These are phyloP conservation scores for Caenorhabditis sp. DNA, from an alignment of 2,888 invertebrate species.

Conservation along the genomic window DNA sequence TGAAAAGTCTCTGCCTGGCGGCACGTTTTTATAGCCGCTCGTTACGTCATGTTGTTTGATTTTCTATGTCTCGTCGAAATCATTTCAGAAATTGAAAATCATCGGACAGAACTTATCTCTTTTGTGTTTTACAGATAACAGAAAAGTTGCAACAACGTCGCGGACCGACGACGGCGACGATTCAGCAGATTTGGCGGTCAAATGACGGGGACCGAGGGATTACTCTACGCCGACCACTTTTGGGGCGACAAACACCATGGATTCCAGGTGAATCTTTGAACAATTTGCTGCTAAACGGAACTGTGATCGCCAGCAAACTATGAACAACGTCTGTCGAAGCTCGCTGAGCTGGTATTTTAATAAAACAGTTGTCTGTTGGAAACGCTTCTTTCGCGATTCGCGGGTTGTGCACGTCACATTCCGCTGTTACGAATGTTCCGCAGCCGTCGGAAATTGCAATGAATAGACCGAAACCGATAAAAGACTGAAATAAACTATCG, in stretches of 20 bases:
- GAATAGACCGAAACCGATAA: not conserved
- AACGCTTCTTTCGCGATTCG: no score
- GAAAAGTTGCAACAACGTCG: constrained; percentile 4
- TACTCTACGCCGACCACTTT: constrained; percentile 58
- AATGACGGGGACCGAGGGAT: constrained; percentile 42
- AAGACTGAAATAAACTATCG: not conserved
- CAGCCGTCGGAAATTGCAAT: constrained; percentile 12
- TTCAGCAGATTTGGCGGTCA: constrained; percentile 35
- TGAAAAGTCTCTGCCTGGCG: no score
- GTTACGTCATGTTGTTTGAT: constrained; percentile 3
- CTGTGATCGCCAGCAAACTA: no score
- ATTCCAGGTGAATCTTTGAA: constrained; percentile 87
- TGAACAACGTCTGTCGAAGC: no score
- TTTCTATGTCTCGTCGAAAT: constrained; percentile 22
- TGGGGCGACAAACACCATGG: constrained; percentile 67
- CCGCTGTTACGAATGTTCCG: no score
- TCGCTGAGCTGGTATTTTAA: no score
- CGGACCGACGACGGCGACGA: not conserved
- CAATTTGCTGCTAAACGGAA: no score
- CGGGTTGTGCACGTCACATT: no score
- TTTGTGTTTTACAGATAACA: constrained; percentile 35
- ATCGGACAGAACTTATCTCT: constrained; percentile 18
- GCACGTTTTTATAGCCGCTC: constrained; percentile 33
- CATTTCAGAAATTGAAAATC: no score
- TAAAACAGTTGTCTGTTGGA: no score